Evolutionary conservation across 2,797 vertebrate species (phyloP).

Genomic region (Chromis chromis): DNA sequence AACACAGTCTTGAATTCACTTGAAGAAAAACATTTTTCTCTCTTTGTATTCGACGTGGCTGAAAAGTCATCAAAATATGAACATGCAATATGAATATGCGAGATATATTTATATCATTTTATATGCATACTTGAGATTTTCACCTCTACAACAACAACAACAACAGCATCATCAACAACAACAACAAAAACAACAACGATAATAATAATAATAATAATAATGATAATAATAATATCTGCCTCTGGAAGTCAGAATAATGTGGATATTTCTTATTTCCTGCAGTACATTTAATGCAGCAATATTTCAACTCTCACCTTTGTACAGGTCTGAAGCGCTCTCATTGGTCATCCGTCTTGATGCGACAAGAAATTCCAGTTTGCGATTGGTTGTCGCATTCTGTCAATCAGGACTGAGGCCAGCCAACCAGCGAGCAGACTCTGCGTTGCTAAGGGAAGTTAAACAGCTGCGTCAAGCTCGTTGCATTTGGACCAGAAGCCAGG

Average conservation of each 20-base stretch:
- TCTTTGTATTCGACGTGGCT: neutral
- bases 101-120: neutral
- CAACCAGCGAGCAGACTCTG: conserved; percentile 65
- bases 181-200: no score
- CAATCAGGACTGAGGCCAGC: conserved; percentile 58
- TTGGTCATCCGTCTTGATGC: conserved; percentile 70
- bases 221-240: neutral
- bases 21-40: neutral
- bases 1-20: neutral
- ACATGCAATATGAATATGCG: neutral
- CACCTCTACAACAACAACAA: neutral
- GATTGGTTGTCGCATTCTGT: conserved; percentile 68
- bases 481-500: neutral
- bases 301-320: conserved; percentile 59
- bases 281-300: conserved; percentile 41
- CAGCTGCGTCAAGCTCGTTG: conserved; percentile 43
- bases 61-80: neutral
- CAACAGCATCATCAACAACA: no score
- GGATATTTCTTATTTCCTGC: neutral
- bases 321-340: conserved; percentile 43
- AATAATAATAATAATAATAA: no score
- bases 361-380: conserved; percentile 26
- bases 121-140: neutral
- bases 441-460: conserved; percentile 85
- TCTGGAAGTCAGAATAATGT: neutral